Evolutionary conservation across 2,797 vertebrate genomes (phyloP), one percentile per base, ranked within the genome.

Genomic region (Rhadinocentrus ornatus): DNA sequence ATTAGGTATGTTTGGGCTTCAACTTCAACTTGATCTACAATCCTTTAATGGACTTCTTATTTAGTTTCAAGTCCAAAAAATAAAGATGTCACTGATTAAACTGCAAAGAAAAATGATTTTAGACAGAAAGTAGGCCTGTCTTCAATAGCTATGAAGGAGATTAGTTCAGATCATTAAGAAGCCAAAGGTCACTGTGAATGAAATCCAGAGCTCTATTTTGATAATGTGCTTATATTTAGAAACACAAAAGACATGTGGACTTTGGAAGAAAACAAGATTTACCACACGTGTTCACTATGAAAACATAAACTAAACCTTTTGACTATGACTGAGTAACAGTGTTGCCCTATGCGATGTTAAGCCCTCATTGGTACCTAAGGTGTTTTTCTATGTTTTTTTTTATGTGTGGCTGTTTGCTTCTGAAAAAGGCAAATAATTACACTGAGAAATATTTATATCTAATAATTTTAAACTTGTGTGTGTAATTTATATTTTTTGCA

Each of bases 241-340:
- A 48, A 44, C n/a, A 20, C 1, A 52, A 29, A 7, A 26, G 12
- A 31, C 24, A 10, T 57, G 53, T 58, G 41, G 32, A 39, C 41
- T 71, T 71, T 71, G 26, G 56, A 58, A 57, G 15, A 29, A 20
- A 34, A 48, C 16, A 34, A 34, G 6, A 20, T 62, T 35, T 4
- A n/a, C 13, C 18, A 15, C 11, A 24, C 13, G 2, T 12, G 18
- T 24, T 29, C 32, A 24, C 1, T 15, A 11, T 37, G 12, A 37
- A 37, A 37, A n/a, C 44, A 32, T 32, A 32, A 32, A 32, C 1
- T 50, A 10, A 50, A 50, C 46, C 46, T 50, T 50, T 22, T 22
- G 16, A 44, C 18, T 20, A 5, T 44, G 18, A 44, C 18, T 16
- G 15, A 20, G 16, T 20, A 22, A n/a, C 8, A 8, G n/a, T 3